Percentiles rank a stretch among this genome's conserved stretches.
Evolutionary conservation across 2,113 vertebrate species (phyloP).

Genomic region (Coreoperca whiteheadi): DNA sequence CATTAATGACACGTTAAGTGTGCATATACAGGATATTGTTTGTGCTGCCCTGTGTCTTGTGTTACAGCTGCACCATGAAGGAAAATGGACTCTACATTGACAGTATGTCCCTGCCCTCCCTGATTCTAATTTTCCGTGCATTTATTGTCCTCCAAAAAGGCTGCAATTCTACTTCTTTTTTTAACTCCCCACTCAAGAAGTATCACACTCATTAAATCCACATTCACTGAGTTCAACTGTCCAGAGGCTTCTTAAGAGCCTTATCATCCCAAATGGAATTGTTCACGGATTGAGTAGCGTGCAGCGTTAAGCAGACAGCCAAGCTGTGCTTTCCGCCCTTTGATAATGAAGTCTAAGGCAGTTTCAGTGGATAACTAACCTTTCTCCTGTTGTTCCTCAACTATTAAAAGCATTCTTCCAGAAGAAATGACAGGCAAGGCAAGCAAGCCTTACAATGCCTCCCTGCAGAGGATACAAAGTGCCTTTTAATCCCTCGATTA

Average conservation of each 20-base stretch:
- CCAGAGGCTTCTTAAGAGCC: constrained; percentile 5
- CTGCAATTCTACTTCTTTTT: neutral
- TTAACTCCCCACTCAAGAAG: constrained; percentile 4
- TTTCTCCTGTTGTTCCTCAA: constrained; percentile 66
- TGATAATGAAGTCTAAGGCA: constrained; percentile 60
- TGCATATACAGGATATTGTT: neutral
- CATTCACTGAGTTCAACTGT: neutral
- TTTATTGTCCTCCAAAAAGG: neutral
- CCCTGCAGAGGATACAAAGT: constrained; percentile 38
- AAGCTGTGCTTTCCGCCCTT: constrained; percentile 42
- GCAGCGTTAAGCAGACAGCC: constrained; percentile 21
- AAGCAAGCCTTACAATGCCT: constrained; percentile 37
- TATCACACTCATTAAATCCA: neutral
- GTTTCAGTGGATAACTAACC: constrained; percentile 64
- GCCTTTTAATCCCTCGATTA: constrained; percentile 46
- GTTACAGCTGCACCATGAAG: neutral
- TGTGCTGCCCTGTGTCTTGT: neutral
- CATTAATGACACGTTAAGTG: neutral
- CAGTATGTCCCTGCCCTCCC: neutral
- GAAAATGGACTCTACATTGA: neutral
- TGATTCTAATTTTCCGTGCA: constrained; percentile 1
- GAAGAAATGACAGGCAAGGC: constrained; percentile 35
- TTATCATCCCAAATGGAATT: constrained; percentile 1
- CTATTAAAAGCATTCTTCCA: constrained; percentile 69
- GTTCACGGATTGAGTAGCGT: neutral